Percentiles rank a stretch among this genome's conserved stretches.
These are phyloP conservation scores for Limnephilus rhombicus DNA, from an alignment of 2,888 invertebrate species.

Conservation along the genomic window DNA sequence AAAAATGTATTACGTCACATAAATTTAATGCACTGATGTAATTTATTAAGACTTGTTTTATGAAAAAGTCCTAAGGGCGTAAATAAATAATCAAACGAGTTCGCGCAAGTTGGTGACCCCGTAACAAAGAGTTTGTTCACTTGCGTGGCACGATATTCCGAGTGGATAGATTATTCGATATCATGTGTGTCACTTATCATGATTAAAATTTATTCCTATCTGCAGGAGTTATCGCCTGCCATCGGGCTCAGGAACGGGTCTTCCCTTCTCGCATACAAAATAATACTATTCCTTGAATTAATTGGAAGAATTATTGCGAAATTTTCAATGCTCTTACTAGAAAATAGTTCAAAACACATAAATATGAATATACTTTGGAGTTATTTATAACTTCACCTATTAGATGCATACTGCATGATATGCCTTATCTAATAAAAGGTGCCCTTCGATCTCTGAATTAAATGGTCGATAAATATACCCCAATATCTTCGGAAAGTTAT, in stretches of 20 bases:
- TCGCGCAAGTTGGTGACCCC: background rate
- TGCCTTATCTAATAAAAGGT: no score
- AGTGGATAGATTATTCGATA: background rate
- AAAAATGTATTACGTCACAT: no score
- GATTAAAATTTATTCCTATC: slow-evolving; percentile 23
- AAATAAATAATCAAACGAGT: background rate
- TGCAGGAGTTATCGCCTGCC: background rate
- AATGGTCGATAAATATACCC: no score
- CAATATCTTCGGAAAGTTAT: no score
- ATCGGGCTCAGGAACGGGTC: background rate
- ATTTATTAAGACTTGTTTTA: no score
- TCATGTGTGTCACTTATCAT: slow-evolving; percentile 8
- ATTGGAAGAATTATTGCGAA: background rate
- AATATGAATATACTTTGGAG: no score
- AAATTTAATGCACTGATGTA: no score
- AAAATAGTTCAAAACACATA: background rate
- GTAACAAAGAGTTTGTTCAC: background rate
- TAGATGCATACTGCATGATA: no score
- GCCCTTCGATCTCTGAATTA: no score
- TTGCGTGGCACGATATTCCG: background rate
- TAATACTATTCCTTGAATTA: background rate
- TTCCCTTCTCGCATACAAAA: background rate
- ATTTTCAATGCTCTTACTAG: background rate
- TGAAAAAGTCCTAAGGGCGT: no score
- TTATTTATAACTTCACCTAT: no score